Evolutionary conservation across 2,888 invertebrate species (phyloP).

Genomic region (Panopea generosa): DNA sequence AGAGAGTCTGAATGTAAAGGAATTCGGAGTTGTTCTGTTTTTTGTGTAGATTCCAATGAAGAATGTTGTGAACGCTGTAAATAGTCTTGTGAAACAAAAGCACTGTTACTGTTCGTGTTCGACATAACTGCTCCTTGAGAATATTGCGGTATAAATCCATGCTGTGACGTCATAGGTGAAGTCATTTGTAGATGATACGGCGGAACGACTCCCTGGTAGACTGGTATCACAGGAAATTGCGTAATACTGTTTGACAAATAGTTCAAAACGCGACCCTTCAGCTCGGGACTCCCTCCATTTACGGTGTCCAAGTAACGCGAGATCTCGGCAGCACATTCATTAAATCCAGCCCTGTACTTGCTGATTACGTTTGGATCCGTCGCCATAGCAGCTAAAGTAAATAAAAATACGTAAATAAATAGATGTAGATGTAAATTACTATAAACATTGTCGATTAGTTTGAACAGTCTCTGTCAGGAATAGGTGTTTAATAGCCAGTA

Average conservation of each 20-base stretch:
- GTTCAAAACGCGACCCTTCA: conserved; percentile 64
- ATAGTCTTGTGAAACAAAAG: not conserved
- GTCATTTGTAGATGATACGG: conserved; percentile 49
- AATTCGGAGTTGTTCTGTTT: not conserved
- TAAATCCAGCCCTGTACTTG: conserved; percentile 67
- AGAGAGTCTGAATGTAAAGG: conserved; percentile 19
- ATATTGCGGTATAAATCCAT: conserved; percentile 21
- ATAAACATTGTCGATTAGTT: too few relatives aligned
- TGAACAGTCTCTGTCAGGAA: too few relatives aligned
- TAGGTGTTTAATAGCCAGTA: too few relatives aligned
- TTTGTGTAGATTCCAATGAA: not conserved
- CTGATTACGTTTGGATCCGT: conserved; percentile 68
- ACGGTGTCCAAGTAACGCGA: conserved; percentile 68
- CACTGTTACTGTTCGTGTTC: not conserved
- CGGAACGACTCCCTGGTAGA: conserved; percentile 51
- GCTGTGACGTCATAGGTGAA: conserved; percentile 41
- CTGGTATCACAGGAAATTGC: conserved; percentile 64
- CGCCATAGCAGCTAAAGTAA: conserved; percentile 63
- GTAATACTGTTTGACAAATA: conserved; percentile 66
- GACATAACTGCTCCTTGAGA: not conserved
- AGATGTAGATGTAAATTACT: not conserved
- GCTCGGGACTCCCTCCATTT: conserved; percentile 65
- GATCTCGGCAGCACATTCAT: conserved; percentile 74
- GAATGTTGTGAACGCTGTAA: conserved; percentile 1
- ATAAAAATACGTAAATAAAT: not conserved